Evolutionary conservation across 2,888 invertebrate genomes (phyloP).

Genomic region (Oscheius sp.): DNA sequence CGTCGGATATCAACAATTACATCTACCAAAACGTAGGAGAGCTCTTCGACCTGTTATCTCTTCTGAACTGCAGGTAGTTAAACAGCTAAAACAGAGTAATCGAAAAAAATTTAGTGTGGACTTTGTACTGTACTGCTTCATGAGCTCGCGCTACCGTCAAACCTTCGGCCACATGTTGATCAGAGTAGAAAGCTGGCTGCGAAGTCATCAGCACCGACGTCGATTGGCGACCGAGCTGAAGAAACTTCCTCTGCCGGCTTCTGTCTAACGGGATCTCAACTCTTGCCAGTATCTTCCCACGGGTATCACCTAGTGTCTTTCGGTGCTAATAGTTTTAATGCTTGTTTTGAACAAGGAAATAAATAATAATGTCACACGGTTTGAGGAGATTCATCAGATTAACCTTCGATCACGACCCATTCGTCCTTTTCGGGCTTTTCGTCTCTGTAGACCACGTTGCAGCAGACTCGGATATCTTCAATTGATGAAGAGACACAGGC

Average conservation of each 20-base stretch:
- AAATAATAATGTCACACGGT: conserved; percentile 7
- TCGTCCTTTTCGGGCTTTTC: conserved; percentile 15
- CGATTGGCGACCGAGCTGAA: conserved; percentile 45
- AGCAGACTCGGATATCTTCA: conserved; percentile 19
- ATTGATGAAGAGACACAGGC: conserved; percentile 11
- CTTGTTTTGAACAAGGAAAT: conserved; percentile 26
- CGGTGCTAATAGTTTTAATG: neutral
- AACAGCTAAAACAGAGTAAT: neutral
- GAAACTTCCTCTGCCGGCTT: conserved; percentile 39
- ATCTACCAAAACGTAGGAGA: conserved; percentile 64
- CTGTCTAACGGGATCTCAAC: conserved; percentile 12
- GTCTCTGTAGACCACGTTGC: conserved; percentile 9
- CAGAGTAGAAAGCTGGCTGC: conserved; percentile 61
- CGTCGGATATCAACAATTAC: conserved; percentile 59
- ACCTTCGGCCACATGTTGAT: conserved; percentile 64
- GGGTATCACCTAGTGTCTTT: neutral
- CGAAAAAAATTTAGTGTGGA: conserved; percentile 51
- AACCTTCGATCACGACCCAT: conserved; percentile 34
- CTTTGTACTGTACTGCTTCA: conserved; percentile 64
- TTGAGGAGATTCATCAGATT: conserved; percentile 13
- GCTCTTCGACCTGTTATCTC: conserved; percentile 62
- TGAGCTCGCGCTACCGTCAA: conserved; percentile 64
- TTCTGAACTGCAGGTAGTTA: conserved; percentile 63
- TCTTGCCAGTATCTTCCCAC: conserved; percentile 2
- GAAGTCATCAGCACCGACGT: conserved; percentile 52